Conservation (phyloP, 2,888 invertebrate species). For the Xanthostigma xanthostigma region DNA sequence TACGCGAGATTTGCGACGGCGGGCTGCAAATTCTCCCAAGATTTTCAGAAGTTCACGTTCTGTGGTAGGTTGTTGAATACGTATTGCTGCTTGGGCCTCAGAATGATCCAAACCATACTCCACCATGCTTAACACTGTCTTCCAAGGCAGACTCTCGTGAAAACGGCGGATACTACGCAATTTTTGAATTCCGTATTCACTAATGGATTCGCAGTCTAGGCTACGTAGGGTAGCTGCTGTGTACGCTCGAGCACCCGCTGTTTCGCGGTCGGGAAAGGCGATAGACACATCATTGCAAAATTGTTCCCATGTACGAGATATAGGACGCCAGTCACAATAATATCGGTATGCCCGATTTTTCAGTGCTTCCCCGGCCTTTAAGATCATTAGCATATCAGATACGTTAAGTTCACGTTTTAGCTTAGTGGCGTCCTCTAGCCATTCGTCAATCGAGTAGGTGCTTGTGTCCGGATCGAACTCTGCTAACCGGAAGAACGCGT, state of each 20-base stretch:
- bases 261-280: slow-evolving; percentile 14
- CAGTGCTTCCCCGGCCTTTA: slow-evolving; percentile 12
- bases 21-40: slow-evolving; percentile 10
- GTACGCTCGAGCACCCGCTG: slow-evolving; percentile 13
- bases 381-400: slow-evolving; percentile 12
- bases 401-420: slow-evolving; percentile 12
- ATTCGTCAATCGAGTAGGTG: slow-evolving; percentile 10
- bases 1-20: neutral
- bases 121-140: slow-evolving; percentile 8
- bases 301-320: slow-evolving; percentile 11
- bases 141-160: slow-evolving; percentile 7
- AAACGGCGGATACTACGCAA: slow-evolving; percentile 7
- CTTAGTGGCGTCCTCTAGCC: slow-evolving; percentile 12
- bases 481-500: neutral
- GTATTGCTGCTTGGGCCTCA: slow-evolving; percentile 1
- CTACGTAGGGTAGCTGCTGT: slow-evolving; percentile 11
- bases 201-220: slow-evolving; percentile 9
- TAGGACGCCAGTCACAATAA: slow-evolving; percentile 12
- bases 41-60: slow-evolving; percentile 10
- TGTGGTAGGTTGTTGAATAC: slow-evolving; percentile 7
- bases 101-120: slow-evolving; percentile 6
- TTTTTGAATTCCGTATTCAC: slow-evolving; percentile 10
- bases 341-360: slow-evolving; percentile 12
- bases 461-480: neutral
- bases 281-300: slow-evolving; percentile 12